Base-by-base conservation (phyloP, 2,113 vertebrate genomes). In the Forbesichthys papilliferus region DNA sequence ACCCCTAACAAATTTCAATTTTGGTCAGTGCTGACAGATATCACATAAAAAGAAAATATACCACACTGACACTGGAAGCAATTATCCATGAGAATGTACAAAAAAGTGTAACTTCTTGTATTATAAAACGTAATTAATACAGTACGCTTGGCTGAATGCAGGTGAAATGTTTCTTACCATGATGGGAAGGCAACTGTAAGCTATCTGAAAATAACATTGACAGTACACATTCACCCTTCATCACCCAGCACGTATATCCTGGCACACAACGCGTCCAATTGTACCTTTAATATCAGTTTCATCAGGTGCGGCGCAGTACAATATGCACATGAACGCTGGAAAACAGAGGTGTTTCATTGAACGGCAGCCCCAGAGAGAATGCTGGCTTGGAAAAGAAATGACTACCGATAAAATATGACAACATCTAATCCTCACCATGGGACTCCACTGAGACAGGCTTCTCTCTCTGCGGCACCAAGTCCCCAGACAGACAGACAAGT, bases 351-450 rank as follows among this genome's bases (percentile, higher is more conserved):
- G 52, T 5, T 64, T 74, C 13, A 61, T 54, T 75, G 77, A 85
- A 64, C 74, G 82, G 64, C 84, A 79, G 61, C 67, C 65, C 60
- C 0, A 0, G 49, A 67, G 75, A 81, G 69, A 27, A 48, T 55
- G 69, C 27, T 36, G 6, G 60, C 64, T 55, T 51, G 16, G 48
- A 73, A 74, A 81, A 80, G 16, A 69, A 66, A 83, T 66, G 16
- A 18, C 36, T 12, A 46, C 74, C 48, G 72, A 82, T 85, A 79
- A 80, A 77, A 64, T 69, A 77, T 75, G 74, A 79, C 85, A 83
- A 66, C 16, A 64, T 81, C 84, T 85, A 77, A 86, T 84, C 85
- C 64, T 58, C 70, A 55, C 27, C 42, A 14, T 48, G 65, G 78
- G 64, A 74, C 61, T 48, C 65, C 85, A 81, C 63, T 3, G 54